phyloP scores from a whole-genome alignment of 2,888 invertebrate genomes.

The Agrilus mali region DNA sequence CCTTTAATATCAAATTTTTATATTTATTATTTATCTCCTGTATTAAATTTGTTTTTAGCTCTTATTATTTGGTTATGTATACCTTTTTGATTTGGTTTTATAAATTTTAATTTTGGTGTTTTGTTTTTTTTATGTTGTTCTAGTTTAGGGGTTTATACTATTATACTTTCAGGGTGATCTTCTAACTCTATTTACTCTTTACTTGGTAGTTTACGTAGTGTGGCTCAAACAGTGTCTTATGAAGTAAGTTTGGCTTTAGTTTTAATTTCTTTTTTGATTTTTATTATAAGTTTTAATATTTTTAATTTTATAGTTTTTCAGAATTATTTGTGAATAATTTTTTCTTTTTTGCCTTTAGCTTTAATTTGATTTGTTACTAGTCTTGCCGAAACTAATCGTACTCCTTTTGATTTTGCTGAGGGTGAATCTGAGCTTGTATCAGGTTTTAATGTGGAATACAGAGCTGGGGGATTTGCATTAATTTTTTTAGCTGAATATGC shows the following conservation, averaged over 20 bases:
- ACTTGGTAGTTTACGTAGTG: conserved; percentile 51
- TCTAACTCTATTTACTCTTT: conserved; percentile 64
- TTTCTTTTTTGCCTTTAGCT: conserved; percentile 41
- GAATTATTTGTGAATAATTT: conserved; percentile 39
- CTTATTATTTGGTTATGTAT: conserved; percentile 46
- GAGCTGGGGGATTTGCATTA: conserved; percentile 56
- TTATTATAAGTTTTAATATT: conserved; percentile 44
- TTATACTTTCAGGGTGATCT: conserved; percentile 52
- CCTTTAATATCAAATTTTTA: conserved; percentile 46
- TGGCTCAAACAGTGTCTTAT: conserved; percentile 67
- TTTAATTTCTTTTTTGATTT: conserved; percentile 45
- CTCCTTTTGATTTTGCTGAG: conserved; percentile 69
- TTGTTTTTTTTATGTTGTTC: conserved; percentile 54
- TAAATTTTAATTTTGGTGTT: conserved; percentile 44
- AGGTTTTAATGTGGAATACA: conserved; percentile 69
- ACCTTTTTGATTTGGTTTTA: conserved; percentile 41
- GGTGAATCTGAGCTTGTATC: conserved; percentile 68
- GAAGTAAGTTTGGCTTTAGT: conserved; percentile 57
- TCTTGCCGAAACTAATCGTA: conserved; percentile 60
- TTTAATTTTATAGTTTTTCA: conserved; percentile 39
- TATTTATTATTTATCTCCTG: conserved; percentile 46
- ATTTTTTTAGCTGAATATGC: conserved; percentile 62
- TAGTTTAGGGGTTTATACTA: conserved; percentile 49
- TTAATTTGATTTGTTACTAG: conserved; percentile 45
- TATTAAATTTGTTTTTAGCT: conserved; percentile 45